Percentiles rank a stretch among this genome's conserved stretches.
Evolutionary conservation across 2,113 vertebrate species (phyloP).

Genomic region (Taurulus bubalis): DNA sequence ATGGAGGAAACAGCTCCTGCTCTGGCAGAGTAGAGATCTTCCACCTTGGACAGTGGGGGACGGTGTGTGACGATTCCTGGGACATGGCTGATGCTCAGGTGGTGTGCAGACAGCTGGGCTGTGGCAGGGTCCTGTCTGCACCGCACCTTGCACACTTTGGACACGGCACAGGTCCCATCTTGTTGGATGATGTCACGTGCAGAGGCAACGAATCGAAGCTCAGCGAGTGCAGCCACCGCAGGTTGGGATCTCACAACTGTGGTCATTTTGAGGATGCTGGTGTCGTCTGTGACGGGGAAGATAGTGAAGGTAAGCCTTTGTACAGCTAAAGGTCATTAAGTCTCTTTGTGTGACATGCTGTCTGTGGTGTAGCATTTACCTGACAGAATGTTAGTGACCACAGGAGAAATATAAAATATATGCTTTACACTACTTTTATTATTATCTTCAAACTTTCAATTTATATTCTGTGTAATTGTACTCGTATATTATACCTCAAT

Average conservation of each 20-base stretch:
- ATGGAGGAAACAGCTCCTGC: conserved; percentile 55
- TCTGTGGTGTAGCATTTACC: neutral
- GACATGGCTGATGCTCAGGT: conserved; percentile 56
- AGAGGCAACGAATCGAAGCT: conserved; percentile 40
- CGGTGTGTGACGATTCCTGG: conserved; percentile 66
- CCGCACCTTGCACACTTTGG: conserved; percentile 13
- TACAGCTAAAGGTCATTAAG: neutral
- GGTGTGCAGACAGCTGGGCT: conserved; percentile 73
- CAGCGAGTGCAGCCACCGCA: conserved; percentile 39
- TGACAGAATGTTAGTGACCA: neutral
- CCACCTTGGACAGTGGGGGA: conserved; percentile 65
- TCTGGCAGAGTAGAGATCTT: conserved; percentile 71
- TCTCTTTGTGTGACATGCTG: neutral
- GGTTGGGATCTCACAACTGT: conserved; percentile 63
- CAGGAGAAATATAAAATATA: neutral
- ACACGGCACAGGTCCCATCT: conserved; percentile 61
- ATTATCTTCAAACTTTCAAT: neutral
- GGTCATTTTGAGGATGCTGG: conserved; percentile 54
- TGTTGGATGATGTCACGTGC: conserved; percentile 56
- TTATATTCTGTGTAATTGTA: neutral
- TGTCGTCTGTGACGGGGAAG: conserved; percentile 58
- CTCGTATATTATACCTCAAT: neutral
- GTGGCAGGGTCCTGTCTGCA: conserved; percentile 54
- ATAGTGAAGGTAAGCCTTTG: neutral
- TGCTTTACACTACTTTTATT: neutral